Evolutionary conservation across 2,888 invertebrate species (phyloP).

Genomic region (Drosophila atripex): DNA sequence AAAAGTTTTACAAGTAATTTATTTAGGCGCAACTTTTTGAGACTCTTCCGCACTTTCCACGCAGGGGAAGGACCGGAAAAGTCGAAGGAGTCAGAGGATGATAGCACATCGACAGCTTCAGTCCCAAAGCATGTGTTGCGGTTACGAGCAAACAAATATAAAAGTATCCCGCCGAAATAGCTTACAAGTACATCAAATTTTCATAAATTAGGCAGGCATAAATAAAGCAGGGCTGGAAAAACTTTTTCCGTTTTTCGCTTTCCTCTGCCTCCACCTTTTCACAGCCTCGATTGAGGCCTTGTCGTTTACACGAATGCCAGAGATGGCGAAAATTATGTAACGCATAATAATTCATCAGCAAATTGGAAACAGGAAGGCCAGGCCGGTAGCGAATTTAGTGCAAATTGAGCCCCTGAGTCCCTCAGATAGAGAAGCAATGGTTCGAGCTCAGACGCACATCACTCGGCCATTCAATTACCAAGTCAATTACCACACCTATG

Average conservation of each 20-base stretch:
- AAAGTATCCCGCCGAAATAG: constrained; percentile 76
- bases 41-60: constrained; percentile 32
- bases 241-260: constrained; percentile 51
- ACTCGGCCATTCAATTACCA: too few species aligned
- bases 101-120: constrained; percentile 41
- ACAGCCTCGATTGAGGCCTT: constrained; percentile 7
- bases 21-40: constrained; percentile 76
- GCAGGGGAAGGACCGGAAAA: constrained; percentile 48
- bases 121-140: constrained; percentile 68
- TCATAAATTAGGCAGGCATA: constrained; percentile 79
- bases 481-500: too few species aligned
- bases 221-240: constrained; percentile 59
- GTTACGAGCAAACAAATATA: constrained; percentile 76
- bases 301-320: constrained; percentile 54
- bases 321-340: constrained; percentile 75
- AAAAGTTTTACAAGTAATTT: constrained; percentile 79
- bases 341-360: constrained; percentile 74
- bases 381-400: constrained; percentile 38
- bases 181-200: constrained; percentile 79
- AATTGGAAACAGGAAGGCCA: not conserved
- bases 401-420: too few species aligned
- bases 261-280: not conserved
- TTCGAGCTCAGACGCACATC: too few species aligned
- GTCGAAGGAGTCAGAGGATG: constrained; percentile 25
- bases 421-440: too few species aligned